Evolutionary conservation across 2,113 vertebrate species (phyloP).

Genomic region (Noctilio leporinus): DNA sequence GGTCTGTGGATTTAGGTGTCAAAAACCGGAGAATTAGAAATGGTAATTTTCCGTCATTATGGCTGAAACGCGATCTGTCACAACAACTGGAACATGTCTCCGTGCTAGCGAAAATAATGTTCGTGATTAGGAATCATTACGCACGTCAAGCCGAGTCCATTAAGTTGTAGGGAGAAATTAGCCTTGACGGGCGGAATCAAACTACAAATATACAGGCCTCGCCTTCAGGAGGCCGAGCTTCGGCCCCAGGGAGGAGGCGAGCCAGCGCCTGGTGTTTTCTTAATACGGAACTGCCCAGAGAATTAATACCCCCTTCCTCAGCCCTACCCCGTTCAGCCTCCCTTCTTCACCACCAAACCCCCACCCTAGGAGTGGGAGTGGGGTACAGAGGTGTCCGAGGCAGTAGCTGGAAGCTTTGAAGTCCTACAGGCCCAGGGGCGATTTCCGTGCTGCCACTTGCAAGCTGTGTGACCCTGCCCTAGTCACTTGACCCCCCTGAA

Average conservation of each 20-base stretch:
- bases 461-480: slow-evolving; percentile 41
- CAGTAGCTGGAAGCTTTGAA: neutral
- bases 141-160: slow-evolving; percentile 84
- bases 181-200: slow-evolving; percentile 83
- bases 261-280: slow-evolving; percentile 63
- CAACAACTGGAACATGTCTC: slow-evolving; percentile 90
- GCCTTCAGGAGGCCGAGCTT: slow-evolving; percentile 67
- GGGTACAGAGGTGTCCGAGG: neutral
- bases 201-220: slow-evolving; percentile 82
- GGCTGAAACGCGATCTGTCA: slow-evolving; percentile 88
- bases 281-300: slow-evolving; percentile 57
- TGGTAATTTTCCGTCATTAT: slow-evolving; percentile 89
- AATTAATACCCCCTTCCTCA: slow-evolving; percentile 19
- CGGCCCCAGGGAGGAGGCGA: slow-evolving; percentile 54
- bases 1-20: slow-evolving; percentile 84
- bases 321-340: neutral
- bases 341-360: neutral
- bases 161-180: slow-evolving; percentile 86
- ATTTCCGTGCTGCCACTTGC: neutral
- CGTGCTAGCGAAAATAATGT: slow-evolving; percentile 84
- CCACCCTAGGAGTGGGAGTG: neutral
- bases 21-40: slow-evolving; percentile 85
- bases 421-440: neutral
- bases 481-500: slow-evolving; percentile 63
- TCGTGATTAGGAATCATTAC: slow-evolving; percentile 89